Evolutionary conservation across 2,888 invertebrate species (phyloP).

Genomic region (Patella depressa): DNA sequence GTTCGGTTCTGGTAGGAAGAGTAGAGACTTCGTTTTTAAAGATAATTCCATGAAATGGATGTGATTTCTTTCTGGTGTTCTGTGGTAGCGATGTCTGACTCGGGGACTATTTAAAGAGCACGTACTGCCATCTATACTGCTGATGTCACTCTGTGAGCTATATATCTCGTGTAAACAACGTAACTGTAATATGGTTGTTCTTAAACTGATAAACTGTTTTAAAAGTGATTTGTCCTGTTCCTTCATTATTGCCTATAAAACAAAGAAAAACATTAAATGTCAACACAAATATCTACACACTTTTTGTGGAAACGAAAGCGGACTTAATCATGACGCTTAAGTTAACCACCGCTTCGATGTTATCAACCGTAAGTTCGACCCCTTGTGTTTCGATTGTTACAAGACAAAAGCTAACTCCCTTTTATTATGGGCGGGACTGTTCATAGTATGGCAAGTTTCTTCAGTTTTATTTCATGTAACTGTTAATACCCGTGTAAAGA

Average conservation of each 20-base stretch:
- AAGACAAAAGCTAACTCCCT: too few species aligned
- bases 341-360: too few species aligned
- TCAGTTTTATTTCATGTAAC: too few species aligned
- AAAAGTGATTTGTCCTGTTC: conserved; percentile 57
- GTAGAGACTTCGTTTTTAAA: conserved; percentile 36
- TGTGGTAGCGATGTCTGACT: conserved; percentile 3
- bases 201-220: conserved; percentile 56
- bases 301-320: too few species aligned
- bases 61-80: conserved; percentile 13
- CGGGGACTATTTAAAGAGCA: conserved; percentile 49
- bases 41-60: conserved; percentile 25
- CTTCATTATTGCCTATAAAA: conserved; percentile 55
- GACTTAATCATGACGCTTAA: too few species aligned
- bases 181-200: conserved; percentile 55
- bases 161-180: conserved; percentile 47
- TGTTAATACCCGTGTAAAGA: too few species aligned
- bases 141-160: conserved; percentile 51
- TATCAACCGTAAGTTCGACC: too few species aligned
- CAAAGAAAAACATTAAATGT: background rate
- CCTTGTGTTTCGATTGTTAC: too few species aligned
- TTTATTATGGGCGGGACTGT: too few species aligned
- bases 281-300: background rate
- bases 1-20: conserved; percentile 44
- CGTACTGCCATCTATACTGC: conserved; percentile 53
- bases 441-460: too few species aligned